Percentiles rank a stretch among this genome's conserved stretches.
Conservation (phyloP, 2,797 vertebrate species). For the Gymnoscopelus braueri region DNA sequence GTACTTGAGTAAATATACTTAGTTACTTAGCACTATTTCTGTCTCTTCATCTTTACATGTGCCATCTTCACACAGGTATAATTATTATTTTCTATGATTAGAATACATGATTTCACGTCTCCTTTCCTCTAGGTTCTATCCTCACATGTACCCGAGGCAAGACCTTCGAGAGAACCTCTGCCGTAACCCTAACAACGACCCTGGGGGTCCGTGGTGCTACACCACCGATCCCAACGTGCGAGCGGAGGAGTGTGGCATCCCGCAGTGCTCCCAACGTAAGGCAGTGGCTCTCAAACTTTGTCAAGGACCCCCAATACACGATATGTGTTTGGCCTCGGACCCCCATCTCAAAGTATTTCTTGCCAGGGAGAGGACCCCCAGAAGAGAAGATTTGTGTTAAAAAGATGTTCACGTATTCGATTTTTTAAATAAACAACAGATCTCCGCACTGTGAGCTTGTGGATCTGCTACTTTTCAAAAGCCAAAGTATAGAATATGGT, state of each 20-base stretch:
- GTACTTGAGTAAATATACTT: no score
- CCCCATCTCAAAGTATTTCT: no score
- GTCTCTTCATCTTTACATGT: conserved; percentile 32
- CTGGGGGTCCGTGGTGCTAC: conserved; percentile 96
- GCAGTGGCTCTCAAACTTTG: neutral
- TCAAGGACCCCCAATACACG: neutral
- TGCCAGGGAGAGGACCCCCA: no score
- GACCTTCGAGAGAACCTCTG: conserved; percentile 97
- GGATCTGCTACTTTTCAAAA: no score
- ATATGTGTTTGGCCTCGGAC: no score
- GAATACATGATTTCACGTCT: neutral
- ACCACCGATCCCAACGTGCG: conserved; percentile 91
- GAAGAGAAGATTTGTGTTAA: no score
- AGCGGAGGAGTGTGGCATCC: conserved; percentile 91
- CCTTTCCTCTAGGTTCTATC: conserved; percentile 83
- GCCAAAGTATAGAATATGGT: no score
- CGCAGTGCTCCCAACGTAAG: conserved; percentile 93
- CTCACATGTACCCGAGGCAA: conserved; percentile 85
- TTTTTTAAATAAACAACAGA: no score
- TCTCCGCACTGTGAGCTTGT: no score
- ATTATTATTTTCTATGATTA: conserved; percentile 9
- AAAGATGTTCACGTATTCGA: no score
- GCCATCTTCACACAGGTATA: neutral
- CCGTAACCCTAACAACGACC: conserved; percentile 94
- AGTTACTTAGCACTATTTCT: no score